These are phyloP conservation scores for Choloepus hoffmanni DNA, from an alignment of 2,113 vertebrate genomes.

Conservation along the genomic window DNA sequence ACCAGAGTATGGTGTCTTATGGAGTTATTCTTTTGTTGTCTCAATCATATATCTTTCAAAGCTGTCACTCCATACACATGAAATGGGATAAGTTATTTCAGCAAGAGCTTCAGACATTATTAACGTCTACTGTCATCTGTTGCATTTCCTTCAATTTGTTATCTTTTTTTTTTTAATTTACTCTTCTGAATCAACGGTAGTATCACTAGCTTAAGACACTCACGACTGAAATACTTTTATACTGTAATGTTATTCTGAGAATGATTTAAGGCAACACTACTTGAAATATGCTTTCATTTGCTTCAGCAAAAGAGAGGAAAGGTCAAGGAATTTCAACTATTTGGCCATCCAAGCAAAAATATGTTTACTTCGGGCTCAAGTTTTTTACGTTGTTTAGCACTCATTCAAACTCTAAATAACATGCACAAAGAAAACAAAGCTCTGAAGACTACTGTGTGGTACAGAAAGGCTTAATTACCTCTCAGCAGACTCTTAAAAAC, in stretches of 20 bases:
- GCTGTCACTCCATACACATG: not conserved
- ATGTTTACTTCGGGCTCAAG: conserved; percentile 22
- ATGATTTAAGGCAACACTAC: not conserved
- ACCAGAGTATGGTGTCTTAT: not conserved
- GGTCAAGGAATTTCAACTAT: not conserved
- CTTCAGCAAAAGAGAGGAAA: conserved; percentile 40
- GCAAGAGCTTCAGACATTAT: not conserved
- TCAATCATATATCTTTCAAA: not conserved
- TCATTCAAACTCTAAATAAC: conserved; percentile 68
- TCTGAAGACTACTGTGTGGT: conserved; percentile 38
- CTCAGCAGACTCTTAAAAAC: conserved; percentile 83
- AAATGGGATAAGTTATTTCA: not conserved
- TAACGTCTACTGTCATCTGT: conserved; percentile 26
- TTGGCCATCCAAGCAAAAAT: not conserved
- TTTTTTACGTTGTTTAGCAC: conserved; percentile 61
- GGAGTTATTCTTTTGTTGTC: not conserved
- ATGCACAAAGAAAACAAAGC: conserved; percentile 66
- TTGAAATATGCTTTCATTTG: conserved; percentile 48
- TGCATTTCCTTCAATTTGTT: not conserved
- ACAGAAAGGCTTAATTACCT: conserved; percentile 78
- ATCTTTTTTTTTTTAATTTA: not conserved
- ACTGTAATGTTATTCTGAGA: not conserved
- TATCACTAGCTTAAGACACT: conserved; percentile 11
- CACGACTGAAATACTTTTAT: not conserved
- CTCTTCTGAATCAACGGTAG: conserved; percentile 3